These are phyloP conservation scores for Nymphicus hollandicus DNA, from an alignment of 2,113 vertebrate genomes.

Conservation along the genomic window DNA sequence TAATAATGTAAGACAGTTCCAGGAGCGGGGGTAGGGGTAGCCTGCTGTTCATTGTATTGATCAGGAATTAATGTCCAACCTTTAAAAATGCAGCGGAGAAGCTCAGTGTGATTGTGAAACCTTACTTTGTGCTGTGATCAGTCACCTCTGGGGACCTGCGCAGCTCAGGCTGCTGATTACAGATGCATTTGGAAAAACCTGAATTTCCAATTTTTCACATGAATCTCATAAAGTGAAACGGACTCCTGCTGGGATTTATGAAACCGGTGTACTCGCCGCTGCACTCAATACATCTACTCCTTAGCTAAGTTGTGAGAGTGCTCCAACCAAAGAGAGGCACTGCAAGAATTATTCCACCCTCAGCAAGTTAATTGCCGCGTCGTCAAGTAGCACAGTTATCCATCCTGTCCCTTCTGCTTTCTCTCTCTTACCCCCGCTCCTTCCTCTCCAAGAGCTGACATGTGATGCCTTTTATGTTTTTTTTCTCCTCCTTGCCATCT, in stretches of 20 bases:
- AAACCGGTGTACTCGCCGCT: slow-evolving; percentile 47
- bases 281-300: slow-evolving; percentile 36
- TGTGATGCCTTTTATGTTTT: slow-evolving; percentile 51
- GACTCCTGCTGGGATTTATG: slow-evolving; percentile 61
- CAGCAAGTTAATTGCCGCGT: slow-evolving; percentile 65
- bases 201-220: slow-evolving; percentile 67
- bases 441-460: slow-evolving; percentile 35
- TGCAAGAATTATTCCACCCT: slow-evolving; percentile 59
- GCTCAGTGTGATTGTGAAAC: slow-evolving; percentile 40
- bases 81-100: slow-evolving; percentile 58
- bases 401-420: slow-evolving; percentile 57
- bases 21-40: not conserved
- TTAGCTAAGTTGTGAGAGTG: slow-evolving; percentile 35
- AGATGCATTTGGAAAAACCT: slow-evolving; percentile 54
- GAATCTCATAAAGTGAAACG: slow-evolving; percentile 57
- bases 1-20: slow-evolving; percentile 34
- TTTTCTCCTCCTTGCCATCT: slow-evolving; percentile 48
- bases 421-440: not conserved
- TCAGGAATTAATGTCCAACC: slow-evolving; percentile 70
- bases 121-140: slow-evolving; percentile 50
- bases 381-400: slow-evolving; percentile 46
- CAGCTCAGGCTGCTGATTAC: slow-evolving; percentile 56
- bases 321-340: not conserved
- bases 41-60: slow-evolving; percentile 63
- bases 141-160: not conserved